These are phyloP conservation scores for Lagorchestes hirsutus DNA, from an alignment of 2,797 vertebrate genomes.

Conservation along the genomic window DNA sequence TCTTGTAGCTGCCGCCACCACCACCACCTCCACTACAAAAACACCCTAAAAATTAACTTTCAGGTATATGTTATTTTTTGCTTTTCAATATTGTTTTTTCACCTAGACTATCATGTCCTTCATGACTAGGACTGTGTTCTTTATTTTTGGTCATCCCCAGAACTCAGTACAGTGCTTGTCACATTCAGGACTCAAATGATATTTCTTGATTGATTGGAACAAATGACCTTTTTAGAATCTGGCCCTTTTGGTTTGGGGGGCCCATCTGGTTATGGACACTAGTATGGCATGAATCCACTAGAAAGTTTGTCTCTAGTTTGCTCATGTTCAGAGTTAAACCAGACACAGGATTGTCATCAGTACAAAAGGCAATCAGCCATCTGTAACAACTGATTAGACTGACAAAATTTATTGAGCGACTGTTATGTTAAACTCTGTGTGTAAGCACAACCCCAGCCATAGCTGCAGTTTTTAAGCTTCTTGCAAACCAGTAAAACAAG, in stretches of 20 bases:
- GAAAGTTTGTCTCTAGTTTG: neutral
- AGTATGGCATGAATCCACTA: too few species aligned
- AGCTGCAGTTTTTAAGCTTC: neutral
- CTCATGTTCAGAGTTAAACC: neutral
- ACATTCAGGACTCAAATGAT: neutral
- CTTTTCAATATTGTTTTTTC: neutral
- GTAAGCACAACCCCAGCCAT: neutral
- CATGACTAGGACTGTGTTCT: neutral
- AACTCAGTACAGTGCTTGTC: neutral
- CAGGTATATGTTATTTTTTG: neutral
- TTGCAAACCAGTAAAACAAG: neutral
- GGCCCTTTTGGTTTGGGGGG: neutral
- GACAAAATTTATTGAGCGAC: neutral
- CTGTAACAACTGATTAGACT: neutral
- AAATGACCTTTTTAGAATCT: neutral
- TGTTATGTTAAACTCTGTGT: neutral
- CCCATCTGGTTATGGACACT: neutral
- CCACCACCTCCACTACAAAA: neutral
- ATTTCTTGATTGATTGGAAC: neutral
- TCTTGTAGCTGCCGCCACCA: too few species aligned
- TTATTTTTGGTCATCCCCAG: neutral
- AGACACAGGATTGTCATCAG: neutral
- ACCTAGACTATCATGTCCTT: neutral
- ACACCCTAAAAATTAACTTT: neutral
- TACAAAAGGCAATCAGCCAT: neutral